phyloP scores from a whole-genome alignment of 1,140 invertebrate species.

The Zeugodacus cucurbitae region DNA sequence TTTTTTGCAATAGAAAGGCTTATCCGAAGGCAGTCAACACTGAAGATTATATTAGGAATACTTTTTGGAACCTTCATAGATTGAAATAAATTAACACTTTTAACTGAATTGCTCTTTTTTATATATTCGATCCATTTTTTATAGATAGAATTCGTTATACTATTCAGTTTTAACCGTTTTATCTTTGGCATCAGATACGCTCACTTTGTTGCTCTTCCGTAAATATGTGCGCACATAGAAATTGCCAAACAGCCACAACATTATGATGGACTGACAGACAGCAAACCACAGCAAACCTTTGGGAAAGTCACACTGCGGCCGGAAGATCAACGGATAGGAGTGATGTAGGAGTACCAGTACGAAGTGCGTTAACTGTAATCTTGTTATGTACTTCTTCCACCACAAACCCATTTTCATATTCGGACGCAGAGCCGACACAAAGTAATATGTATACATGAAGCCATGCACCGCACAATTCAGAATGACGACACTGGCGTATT shows the following conservation, averaged over 20 bases:
- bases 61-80: no score
- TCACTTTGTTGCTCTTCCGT: neutral
- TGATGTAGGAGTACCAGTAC: constrained; percentile 73
- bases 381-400: constrained; percentile 89
- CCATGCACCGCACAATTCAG: constrained; percentile 84
- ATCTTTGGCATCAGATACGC: no score
- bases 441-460: constrained; percentile 84
- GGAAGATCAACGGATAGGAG: constrained; percentile 73
- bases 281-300: constrained; percentile 69
- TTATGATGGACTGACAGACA: constrained; percentile 74
- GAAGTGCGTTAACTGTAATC: constrained; percentile 83
- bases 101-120: no score
- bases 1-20: no score
- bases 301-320: constrained; percentile 78
- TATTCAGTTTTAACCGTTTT: neutral
- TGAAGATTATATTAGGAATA: no score
- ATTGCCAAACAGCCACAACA: constrained; percentile 83
- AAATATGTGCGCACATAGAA: constrained; percentile 72
- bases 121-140: no score
- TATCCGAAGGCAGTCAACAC: no score
- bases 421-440: constrained; percentile 74
- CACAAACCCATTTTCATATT: constrained; percentile 76
- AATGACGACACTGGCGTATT: constrained; percentile 74
- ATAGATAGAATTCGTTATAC: no score
- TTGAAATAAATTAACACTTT: no score